Conservation (phyloP, 2,797 vertebrate genomes). For the Micropoecilia bifurca region DNA sequence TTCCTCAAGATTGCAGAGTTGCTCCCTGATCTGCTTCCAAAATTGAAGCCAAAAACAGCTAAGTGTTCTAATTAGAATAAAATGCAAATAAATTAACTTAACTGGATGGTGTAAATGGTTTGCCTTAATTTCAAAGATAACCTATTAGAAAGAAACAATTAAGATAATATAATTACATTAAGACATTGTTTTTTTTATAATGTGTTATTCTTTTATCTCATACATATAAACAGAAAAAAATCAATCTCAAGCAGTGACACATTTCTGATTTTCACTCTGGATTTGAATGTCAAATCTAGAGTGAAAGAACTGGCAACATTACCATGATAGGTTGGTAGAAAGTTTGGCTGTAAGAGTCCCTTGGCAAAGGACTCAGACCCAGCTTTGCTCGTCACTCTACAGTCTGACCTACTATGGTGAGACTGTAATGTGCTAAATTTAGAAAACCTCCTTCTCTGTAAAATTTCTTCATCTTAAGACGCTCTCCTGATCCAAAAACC, state of each 20-base stretch:
- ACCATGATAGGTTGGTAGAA: not conserved
- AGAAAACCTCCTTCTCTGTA: not conserved
- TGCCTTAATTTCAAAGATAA: not conserved
- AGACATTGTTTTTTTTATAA: not conserved
- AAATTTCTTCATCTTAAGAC: not conserved
- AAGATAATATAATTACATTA: not conserved
- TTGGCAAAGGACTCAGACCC: not conserved
- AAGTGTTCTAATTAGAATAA: not conserved
- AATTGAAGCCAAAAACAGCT: conserved; percentile 4
- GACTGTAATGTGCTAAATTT: not conserved
- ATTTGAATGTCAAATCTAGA: not conserved
- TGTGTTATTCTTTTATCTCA: not conserved
- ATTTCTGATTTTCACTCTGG: not conserved
- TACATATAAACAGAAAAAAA: not conserved
- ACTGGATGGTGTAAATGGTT: not conserved
- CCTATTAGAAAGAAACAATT: not conserved
- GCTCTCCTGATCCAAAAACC: not conserved
- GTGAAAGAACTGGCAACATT: not conserved
- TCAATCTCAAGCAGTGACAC: not conserved
- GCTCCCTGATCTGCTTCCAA: not conserved
- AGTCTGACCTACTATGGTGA: not conserved
- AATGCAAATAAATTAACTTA: not conserved
- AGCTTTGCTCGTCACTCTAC: not conserved
- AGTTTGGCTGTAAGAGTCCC: not conserved
- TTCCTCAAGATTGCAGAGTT: not conserved